Percentiles rank a stretch among this genome's conserved stretches.
Conservation (phyloP, 2,797 vertebrate genomes). For the Melanotaenia maccullochi region DNA sequence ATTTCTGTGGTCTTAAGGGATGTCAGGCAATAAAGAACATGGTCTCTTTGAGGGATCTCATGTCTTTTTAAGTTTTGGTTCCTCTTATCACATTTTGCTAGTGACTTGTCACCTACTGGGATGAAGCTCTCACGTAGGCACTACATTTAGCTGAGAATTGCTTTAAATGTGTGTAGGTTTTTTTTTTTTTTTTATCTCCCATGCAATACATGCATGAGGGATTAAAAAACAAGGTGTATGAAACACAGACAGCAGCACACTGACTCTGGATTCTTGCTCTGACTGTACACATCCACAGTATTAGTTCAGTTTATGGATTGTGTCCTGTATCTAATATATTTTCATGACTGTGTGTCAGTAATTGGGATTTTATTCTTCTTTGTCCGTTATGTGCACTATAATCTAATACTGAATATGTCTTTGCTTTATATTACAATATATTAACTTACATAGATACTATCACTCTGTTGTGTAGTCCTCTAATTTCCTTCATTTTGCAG, state of each 20-base stretch:
- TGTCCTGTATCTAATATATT: constrained; percentile 16
- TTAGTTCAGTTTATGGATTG: constrained; percentile 27
- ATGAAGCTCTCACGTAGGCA: constrained; percentile 26
- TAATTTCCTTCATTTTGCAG: constrained; percentile 70
- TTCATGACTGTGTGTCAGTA: constrained; percentile 16
- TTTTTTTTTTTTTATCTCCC: constrained; percentile 40
- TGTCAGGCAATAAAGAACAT: constrained; percentile 33
- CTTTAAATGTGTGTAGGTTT: not conserved
- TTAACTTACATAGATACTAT: not conserved
- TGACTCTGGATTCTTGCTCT: constrained; percentile 29
- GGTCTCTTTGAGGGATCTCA: constrained; percentile 37
- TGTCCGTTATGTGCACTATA: not conserved
- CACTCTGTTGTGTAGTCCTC: not conserved
- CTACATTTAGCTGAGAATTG: constrained; percentile 41
- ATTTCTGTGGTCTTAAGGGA: constrained; percentile 47
- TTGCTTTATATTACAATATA: not conserved
- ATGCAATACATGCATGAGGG: constrained; percentile 38
- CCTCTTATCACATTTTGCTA: constrained; percentile 60
- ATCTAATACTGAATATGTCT: not conserved
- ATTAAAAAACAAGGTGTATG: constrained; percentile 16
- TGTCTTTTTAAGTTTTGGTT: constrained; percentile 45
- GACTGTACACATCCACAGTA: constrained; percentile 15
- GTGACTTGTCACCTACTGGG: constrained; percentile 52
- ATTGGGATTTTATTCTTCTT: constrained; percentile 1
- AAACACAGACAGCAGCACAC: constrained; percentile 24